Conservation (phyloP, 2,888 invertebrate species). For the Pristionchus japonicus region DNA sequence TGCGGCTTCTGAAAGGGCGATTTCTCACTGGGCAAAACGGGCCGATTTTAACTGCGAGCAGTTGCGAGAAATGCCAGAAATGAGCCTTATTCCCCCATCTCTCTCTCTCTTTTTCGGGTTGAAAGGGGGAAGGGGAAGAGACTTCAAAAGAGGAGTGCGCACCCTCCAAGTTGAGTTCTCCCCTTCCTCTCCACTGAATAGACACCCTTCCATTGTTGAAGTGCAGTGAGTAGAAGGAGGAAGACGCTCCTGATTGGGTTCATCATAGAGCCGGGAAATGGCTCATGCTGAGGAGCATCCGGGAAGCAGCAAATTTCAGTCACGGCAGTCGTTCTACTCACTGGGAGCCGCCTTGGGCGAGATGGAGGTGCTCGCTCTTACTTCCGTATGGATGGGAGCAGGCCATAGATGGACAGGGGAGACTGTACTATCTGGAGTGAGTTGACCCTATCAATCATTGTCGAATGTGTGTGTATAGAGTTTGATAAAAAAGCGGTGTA, state of each 20-base stretch:
- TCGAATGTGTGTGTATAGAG: too few species aligned
- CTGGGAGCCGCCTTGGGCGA: slow-evolving; percentile 90
- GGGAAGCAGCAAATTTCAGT: slow-evolving; percentile 50
- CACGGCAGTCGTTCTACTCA: slow-evolving; percentile 63
- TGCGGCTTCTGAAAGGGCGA: slow-evolving; percentile 8
- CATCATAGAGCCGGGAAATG: slow-evolving; percentile 15
- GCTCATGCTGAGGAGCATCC: background rate
- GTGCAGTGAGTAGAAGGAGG: background rate
- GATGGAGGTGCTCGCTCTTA: slow-evolving; percentile 82
- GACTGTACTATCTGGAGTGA: slow-evolving; percentile 93
- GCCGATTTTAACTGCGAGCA: background rate
- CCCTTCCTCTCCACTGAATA: background rate
- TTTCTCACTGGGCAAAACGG: background rate
- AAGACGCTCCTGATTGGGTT: slow-evolving; percentile 30
- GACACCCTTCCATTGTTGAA: slow-evolving; percentile 22
- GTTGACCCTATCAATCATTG: too few species aligned
- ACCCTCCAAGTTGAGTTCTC: background rate
- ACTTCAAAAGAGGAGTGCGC: slow-evolving; percentile 33
- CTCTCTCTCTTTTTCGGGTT: background rate
- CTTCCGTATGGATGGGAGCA: slow-evolving; percentile 93
- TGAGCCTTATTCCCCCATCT: background rate
- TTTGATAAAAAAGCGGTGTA: too few species aligned
- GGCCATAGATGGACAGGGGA: slow-evolving; percentile 86
- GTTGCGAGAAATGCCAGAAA: background rate
- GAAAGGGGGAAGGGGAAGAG: slow-evolving; percentile 9